Percentiles rank a stretch among this genome's conserved stretches.
These are phyloP conservation scores for Cochlearius cochlearius DNA, from an alignment of 2,113 vertebrate species.

Conservation along the genomic window DNA sequence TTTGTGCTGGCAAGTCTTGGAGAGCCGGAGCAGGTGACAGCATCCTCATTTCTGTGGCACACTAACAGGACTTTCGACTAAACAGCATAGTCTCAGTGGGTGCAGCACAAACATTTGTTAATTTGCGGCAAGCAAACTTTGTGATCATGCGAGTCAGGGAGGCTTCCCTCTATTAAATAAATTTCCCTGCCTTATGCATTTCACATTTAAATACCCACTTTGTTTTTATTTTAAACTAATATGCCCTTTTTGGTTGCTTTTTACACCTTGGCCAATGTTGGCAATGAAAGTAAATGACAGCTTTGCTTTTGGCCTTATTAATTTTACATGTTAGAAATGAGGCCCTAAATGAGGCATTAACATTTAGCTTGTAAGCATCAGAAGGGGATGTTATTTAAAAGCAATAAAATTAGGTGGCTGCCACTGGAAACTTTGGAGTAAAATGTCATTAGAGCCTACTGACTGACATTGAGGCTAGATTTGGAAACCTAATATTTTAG, in stretches of 20 bases:
- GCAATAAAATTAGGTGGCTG: background rate
- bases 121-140: background rate
- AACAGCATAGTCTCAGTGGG: background rate
- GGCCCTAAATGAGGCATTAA: conserved; percentile 2
- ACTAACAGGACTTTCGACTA: background rate
- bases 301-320: background rate
- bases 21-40: background rate
- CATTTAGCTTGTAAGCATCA: background rate
- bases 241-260: background rate
- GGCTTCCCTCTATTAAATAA: background rate
- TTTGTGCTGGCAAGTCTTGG: background rate
- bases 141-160: background rate
- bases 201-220: background rate
- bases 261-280: background rate
- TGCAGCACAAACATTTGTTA: background rate
- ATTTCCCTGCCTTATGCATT: background rate
- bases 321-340: background rate
- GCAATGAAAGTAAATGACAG: background rate
- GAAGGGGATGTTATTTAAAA: background rate
- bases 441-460: background rate
- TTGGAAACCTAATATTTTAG: background rate
- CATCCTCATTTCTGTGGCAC: background rate
- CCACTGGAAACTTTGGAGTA: background rate
- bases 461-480: background rate
- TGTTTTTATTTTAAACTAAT: background rate